These are phyloP conservation scores for Apodemus sylvaticus DNA, from an alignment of 2,113 vertebrate genomes.

Conservation along the genomic window DNA sequence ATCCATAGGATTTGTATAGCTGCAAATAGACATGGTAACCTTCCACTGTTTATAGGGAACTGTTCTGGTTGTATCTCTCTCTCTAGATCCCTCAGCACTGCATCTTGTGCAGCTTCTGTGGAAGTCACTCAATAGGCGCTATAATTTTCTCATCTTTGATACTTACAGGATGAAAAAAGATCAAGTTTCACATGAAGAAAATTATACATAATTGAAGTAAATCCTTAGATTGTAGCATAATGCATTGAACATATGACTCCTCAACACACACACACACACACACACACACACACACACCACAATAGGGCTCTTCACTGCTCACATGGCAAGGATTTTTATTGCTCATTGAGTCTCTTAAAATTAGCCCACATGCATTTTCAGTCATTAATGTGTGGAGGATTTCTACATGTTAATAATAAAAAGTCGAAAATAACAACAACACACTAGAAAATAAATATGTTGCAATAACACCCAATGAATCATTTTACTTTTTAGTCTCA, in stretches of 20 bases:
- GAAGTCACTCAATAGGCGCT: slow-evolving; percentile 65
- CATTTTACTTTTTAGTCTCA: slow-evolving; percentile 50
- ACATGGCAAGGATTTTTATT: neutral
- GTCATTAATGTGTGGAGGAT: slow-evolving; percentile 9
- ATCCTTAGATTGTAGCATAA: neutral
- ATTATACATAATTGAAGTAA: slow-evolving; percentile 41
- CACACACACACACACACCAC: neutral
- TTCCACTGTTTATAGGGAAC: slow-evolving; percentile 80
- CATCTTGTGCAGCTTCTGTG: slow-evolving; percentile 72
- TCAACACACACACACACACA: slow-evolving; percentile 17
- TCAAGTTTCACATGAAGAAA: slow-evolving; percentile 71
- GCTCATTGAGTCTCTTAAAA: slow-evolving; percentile 45
- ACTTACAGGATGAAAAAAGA: slow-evolving; percentile 68
- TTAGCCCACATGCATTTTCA: slow-evolving; percentile 68
- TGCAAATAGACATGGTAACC: slow-evolving; percentile 65
- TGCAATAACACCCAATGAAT: slow-evolving; percentile 61
- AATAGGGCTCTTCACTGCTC: slow-evolving; percentile 27
- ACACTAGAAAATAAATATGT: slow-evolving; percentile 44
- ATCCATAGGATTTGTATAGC: slow-evolving; percentile 34
- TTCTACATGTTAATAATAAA: slow-evolving; percentile 58
- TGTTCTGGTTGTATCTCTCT: slow-evolving; percentile 75
- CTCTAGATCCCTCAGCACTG: slow-evolving; percentile 73
- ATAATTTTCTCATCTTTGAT: slow-evolving; percentile 80
- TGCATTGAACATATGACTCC: neutral
- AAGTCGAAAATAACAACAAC: slow-evolving; percentile 35